Evolutionary conservation across 2,888 invertebrate genomes (phyloP).

Genomic region (Apeira syringaria): DNA sequence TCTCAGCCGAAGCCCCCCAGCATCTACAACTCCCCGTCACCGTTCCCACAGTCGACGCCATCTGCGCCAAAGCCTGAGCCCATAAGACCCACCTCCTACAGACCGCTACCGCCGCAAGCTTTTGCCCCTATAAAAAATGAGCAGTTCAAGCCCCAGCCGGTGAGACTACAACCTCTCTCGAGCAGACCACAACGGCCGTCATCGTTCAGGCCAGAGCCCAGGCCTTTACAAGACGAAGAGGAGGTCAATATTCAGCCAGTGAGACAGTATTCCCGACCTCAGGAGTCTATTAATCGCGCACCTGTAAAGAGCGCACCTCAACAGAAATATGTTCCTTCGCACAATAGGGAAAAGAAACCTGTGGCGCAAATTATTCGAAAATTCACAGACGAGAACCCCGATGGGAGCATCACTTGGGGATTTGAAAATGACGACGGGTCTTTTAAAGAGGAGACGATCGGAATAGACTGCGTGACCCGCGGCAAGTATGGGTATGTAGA

Average conservation of each 20-base stretch:
- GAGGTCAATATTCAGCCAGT: slow-evolving; percentile 68
- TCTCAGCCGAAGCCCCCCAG: slow-evolving; percentile 74
- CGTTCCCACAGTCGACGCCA: slow-evolving; percentile 70
- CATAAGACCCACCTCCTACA: slow-evolving; percentile 71
- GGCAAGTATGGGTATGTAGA: slow-evolving; percentile 94
- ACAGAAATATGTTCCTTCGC: slow-evolving; percentile 63
- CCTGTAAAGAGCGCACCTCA: slow-evolving; percentile 60
- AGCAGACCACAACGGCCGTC: slow-evolving; percentile 79
- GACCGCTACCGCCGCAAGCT: slow-evolving; percentile 65
- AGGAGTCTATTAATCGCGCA: slow-evolving; percentile 61
- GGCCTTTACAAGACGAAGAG: slow-evolving; percentile 72
- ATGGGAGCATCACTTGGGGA: slow-evolving; percentile 94
- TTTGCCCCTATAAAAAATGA: slow-evolving; percentile 70
- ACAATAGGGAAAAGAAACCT: slow-evolving; percentile 85
- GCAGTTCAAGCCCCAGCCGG: slow-evolving; percentile 65
- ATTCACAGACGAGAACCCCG: slow-evolving; percentile 91
- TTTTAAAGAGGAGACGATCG: slow-evolving; percentile 93
- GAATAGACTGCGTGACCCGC: slow-evolving; percentile 89
- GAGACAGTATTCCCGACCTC: slow-evolving; percentile 75
- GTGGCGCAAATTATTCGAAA: slow-evolving; percentile 88
- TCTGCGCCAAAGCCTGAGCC: slow-evolving; percentile 63
- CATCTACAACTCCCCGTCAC: slow-evolving; percentile 67
- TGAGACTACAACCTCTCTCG: slow-evolving; percentile 71
- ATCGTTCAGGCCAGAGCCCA: slow-evolving; percentile 76
- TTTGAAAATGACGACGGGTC: slow-evolving; percentile 95